Evolutionary conservation across 2,113 vertebrate species (phyloP).

Genomic region (Melanostigma gelatinosum): DNA sequence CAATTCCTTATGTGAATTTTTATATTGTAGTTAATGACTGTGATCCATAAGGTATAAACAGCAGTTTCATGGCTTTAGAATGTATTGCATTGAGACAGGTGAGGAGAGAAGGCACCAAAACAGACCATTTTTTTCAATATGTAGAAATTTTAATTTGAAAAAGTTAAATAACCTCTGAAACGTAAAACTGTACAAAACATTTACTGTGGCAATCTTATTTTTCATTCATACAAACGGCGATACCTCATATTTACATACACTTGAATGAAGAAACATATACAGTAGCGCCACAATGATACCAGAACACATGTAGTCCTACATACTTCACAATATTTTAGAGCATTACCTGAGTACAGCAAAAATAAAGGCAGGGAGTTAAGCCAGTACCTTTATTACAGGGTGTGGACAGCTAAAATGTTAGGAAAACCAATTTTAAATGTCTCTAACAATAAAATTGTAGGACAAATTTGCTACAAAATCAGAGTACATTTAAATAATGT

Average conservation of each 20-base stretch:
- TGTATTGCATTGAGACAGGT: neutral
- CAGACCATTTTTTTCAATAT: neutral
- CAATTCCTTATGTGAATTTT: neutral
- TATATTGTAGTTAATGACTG: neutral
- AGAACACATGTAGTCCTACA: slow-evolving; percentile 6
- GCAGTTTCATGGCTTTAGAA: neutral
- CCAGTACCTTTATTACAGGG: slow-evolving; percentile 6
- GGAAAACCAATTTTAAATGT: neutral
- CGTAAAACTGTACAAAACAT: slow-evolving; percentile 59
- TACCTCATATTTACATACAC: slow-evolving; percentile 48
- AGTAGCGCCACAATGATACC: slow-evolving; percentile 3
- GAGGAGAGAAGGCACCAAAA: neutral
- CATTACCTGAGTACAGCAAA: slow-evolving; percentile 32
- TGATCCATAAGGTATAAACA: neutral
- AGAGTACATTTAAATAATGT: neutral
- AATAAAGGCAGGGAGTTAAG: neutral
- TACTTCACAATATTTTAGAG: slow-evolving; percentile 39
- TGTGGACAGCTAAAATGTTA: slow-evolving; percentile 8
- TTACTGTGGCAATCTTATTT: slow-evolving; percentile 36
- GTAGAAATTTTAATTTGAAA: slow-evolving; percentile 68
- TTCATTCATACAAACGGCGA: slow-evolving; percentile 6
- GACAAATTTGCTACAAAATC: slow-evolving; percentile 6
- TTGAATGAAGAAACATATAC: slow-evolving; percentile 22
- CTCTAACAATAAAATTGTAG: neutral
- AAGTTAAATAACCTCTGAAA: slow-evolving; percentile 63